Conservation (phyloP, 2,113 vertebrate species). For the Echinops telfairi region DNA sequence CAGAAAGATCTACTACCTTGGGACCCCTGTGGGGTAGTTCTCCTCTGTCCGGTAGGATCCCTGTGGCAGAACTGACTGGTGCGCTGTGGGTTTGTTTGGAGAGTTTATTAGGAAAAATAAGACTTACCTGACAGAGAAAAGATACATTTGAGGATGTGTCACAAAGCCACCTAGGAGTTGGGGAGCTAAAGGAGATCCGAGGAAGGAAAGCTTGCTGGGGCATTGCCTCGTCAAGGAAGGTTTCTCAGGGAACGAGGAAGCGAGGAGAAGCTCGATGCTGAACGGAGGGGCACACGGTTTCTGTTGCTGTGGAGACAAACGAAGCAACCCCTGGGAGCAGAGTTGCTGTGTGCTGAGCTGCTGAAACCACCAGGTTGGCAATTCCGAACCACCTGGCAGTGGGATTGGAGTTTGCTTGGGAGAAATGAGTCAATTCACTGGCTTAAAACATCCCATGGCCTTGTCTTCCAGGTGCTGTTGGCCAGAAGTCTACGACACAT, state of each 20-base stretch:
- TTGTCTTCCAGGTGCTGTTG: no score
- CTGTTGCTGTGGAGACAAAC: not conserved
- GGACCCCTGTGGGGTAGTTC: no score
- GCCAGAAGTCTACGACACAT: not conserved
- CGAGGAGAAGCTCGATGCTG: not conserved
- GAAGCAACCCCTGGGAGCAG: no score
- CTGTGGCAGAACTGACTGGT: no score
- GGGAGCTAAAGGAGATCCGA: not conserved
- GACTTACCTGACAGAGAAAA: not conserved
- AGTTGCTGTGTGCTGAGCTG: no score
- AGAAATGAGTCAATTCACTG: not conserved
- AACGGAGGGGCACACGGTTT: not conserved
- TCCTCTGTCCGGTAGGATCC: no score
- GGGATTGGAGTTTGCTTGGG: not conserved
- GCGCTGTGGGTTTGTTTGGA: no score
- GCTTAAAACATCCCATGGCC: not conserved
- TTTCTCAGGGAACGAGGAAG: not conserved
- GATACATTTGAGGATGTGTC: not conserved
- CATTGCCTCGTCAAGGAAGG: not conserved
- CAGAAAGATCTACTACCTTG: no score
- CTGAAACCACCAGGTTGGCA: no score
- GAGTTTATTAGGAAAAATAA: not conserved
- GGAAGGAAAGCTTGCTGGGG: not conserved
- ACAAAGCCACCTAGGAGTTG: not conserved
- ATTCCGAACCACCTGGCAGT: no score